phyloP scores from a whole-genome alignment of 2,888 invertebrate genomes.

The Leptothorax acervorum region DNA sequence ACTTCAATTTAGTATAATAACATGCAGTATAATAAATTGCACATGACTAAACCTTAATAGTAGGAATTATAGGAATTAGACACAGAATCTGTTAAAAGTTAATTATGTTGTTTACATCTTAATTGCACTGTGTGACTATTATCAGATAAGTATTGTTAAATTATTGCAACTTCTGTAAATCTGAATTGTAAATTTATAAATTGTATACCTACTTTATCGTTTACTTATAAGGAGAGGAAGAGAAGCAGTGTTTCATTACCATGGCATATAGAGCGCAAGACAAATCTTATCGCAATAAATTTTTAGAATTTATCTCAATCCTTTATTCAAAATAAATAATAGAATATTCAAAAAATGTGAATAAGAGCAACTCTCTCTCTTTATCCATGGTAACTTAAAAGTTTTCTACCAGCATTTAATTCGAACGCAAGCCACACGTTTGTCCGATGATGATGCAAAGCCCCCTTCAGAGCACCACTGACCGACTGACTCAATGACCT shows the following conservation, averaged over 20 bases:
- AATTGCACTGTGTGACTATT: background rate
- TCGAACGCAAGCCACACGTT: background rate
- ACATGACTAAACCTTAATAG: background rate
- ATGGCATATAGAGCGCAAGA: background rate
- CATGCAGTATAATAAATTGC: background rate
- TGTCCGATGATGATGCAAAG: constrained; percentile 10
- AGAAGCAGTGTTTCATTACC: background rate
- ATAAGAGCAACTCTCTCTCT: background rate
- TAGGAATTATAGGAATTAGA: background rate
- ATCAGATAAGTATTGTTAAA: background rate
- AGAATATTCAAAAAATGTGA: background rate
- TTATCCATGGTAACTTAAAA: background rate
- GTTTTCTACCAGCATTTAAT: background rate
- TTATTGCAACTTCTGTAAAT: background rate
- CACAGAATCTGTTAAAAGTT: background rate
- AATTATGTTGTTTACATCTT: background rate
- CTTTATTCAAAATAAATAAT: background rate
- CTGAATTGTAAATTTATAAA: background rate
- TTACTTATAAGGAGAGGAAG: background rate
- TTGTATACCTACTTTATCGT: background rate
- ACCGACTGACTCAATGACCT: constrained; percentile 50
- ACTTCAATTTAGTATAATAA: background rate
- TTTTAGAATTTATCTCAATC: background rate
- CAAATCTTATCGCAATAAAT: background rate
- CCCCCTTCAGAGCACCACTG: constrained; percentile 20